A percentile compares a stretch with the other conserved stretches of the same genome.
These are phyloP conservation scores for Phortica okadai DNA, from an alignment of 2,888 invertebrate genomes.

Conservation along the genomic window DNA sequence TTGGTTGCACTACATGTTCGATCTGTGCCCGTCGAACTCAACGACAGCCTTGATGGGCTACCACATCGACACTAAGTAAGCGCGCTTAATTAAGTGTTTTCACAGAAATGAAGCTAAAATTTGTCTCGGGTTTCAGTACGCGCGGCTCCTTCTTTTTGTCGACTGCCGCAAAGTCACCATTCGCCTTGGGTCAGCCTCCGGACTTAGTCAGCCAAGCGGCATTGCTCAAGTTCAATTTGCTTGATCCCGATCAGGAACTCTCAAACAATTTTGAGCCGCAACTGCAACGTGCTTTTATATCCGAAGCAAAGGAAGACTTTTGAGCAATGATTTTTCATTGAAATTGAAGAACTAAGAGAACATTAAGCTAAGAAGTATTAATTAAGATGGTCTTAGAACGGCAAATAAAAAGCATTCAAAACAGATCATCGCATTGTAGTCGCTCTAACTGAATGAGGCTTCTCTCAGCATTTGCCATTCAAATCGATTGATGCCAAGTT, in stretches of 20 bases:
- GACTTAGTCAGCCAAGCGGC: slow-evolving; percentile 50
- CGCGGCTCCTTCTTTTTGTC: slow-evolving; percentile 78
- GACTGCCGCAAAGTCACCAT: slow-evolving; percentile 53
- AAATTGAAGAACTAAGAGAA: neutral
- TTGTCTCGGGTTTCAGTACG: slow-evolving; percentile 65
- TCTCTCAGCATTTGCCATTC: neutral
- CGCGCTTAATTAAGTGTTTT: neutral
- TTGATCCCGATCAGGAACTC: slow-evolving; percentile 49
- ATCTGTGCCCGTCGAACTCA: slow-evolving; percentile 75
- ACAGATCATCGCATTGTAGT: neutral
- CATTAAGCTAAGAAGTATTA: too few species aligned
- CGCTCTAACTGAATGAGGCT: neutral
- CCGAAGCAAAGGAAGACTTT: slow-evolving; percentile 10
- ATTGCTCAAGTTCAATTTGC: slow-evolving; percentile 51
- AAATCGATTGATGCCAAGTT: neutral
- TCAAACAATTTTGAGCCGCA: slow-evolving; percentile 60
- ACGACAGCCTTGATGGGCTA: slow-evolving; percentile 78
- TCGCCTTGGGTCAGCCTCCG: slow-evolving; percentile 58
- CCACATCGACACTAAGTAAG: slow-evolving; percentile 69
- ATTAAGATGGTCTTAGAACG: too few species aligned
- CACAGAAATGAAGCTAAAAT: neutral
- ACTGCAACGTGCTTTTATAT: slow-evolving; percentile 50
- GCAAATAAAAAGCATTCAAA: neutral
- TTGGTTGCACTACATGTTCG: slow-evolving; percentile 78
- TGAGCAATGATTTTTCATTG: neutral